These are phyloP conservation scores for Oreochromis niloticus DNA, from an alignment of 2,113 vertebrate genomes.

Conservation along the genomic window DNA sequence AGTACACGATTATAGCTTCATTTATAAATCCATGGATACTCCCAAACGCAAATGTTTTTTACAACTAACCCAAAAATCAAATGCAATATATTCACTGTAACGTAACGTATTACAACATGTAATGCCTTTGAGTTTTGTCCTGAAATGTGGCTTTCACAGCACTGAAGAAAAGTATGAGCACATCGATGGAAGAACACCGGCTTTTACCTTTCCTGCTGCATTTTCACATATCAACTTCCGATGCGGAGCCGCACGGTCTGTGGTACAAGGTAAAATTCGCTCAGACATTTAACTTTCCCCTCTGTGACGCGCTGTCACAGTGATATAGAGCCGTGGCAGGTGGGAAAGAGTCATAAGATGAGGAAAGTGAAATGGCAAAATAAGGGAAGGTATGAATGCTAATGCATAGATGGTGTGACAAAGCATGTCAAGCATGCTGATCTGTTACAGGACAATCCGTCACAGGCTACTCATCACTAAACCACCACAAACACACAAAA, in stretches of 20 bases:
- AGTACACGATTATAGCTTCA: not conserved
- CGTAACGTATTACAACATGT: not conserved
- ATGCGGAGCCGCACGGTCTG: not conserved
- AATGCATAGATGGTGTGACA: not conserved
- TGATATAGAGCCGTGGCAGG: conserved; percentile 64
- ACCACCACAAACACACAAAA: not conserved
- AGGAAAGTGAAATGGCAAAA: conserved; percentile 14
- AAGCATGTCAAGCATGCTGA: conserved; percentile 14
- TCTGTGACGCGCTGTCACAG: conserved; percentile 13
- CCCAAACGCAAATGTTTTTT: fast-evolving
- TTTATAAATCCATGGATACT: not conserved
- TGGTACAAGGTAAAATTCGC: not conserved
- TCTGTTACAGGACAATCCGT: conserved; percentile 21
- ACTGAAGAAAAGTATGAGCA: not conserved
- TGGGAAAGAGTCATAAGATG: conserved; percentile 9
- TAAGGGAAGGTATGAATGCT: not conserved
- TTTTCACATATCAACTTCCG: not conserved
- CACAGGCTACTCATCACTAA: not conserved
- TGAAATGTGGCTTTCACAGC: not conserved
- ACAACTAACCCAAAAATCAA: not conserved
- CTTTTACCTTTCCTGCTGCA: conserved; percentile 10
- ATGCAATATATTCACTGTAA: not conserved
- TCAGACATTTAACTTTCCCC: conserved; percentile 13
- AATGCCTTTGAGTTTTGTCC: not conserved
- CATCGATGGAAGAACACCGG: not conserved